Evolutionary conservation across 2,888 invertebrate genomes (phyloP), one percentile per base, ranked within the genome.

Genomic region (Elmis aenea): DNA sequence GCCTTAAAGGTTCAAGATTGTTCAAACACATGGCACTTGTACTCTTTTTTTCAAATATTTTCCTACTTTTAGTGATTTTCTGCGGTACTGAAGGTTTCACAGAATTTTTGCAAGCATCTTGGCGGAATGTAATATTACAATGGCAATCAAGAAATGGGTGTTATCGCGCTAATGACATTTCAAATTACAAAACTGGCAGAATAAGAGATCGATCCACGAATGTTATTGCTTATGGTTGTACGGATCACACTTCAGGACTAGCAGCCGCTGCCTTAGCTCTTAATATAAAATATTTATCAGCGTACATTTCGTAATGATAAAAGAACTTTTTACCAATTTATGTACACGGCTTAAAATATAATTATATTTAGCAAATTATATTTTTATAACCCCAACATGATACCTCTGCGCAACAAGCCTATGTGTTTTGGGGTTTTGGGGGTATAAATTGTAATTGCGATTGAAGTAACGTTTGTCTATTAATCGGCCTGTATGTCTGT

Each of bases 1-100:
- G n/a, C n/a, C n/a, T n/a, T n/a, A n/a, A n/a, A n/a, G n/a, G n/a
- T n/a, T n/a, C n/a, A n/a, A n/a, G n/a, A n/a, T n/a, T n/a, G n/a
- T n/a, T n/a, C n/a, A n/a, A n/a, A n/a, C n/a, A n/a, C n/a, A n/a
- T n/a, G n/a, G n/a, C n/a, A n/a, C n/a, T n/a, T n/a, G n/a, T n/a
- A n/a, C n/a, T n/a, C n/a, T n/a, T n/a, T n/a, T n/a, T n/a, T n/a
- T n/a, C n/a, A n/a, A n/a, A n/a, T n/a, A n/a, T n/a, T 10, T 28
- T 6, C 11, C 20, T 14, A n/a, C n/a, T 55, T 55, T 26, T 43
- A 73, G 72, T 72, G 38, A 52, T 65, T 11, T 45, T 73, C 5
- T 73, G 73, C 45, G 70, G 71, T 1, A 62, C 69, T 49, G 68
- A 70, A 51, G 73, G 72, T 8, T 71, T 61, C 43, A 40, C 55